Evolutionary conservation across 2,113 vertebrate genomes (phyloP).

Genomic region (Hippocampus guttulatus): DNA sequence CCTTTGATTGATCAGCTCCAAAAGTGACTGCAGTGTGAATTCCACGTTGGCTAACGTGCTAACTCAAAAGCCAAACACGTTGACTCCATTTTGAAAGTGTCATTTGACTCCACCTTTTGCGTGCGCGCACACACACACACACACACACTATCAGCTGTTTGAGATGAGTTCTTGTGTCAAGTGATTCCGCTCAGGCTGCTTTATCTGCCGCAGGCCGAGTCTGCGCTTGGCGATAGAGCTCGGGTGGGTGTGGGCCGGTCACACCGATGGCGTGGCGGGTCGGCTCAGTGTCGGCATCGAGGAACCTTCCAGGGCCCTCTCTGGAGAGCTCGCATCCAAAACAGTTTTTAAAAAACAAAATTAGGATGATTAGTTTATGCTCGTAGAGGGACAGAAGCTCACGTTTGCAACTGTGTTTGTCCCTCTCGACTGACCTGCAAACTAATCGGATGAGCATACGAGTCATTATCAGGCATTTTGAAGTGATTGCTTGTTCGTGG

Average conservation of each 20-base stretch:
- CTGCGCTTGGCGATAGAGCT: slow-evolving; percentile 47
- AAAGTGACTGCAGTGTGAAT: not conserved
- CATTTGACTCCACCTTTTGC: not conserved
- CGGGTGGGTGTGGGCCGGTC: slow-evolving; percentile 39
- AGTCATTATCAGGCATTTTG: not conserved
- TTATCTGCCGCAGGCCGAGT: slow-evolving; percentile 48
- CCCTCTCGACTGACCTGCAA: not conserved
- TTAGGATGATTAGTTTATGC: not conserved
- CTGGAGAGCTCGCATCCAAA: not conserved
- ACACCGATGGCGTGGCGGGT: slow-evolving; percentile 11
- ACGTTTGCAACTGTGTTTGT: not conserved
- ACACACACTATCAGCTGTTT: slow-evolving; percentile 18
- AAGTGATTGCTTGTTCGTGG: no score
- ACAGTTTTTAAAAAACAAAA: not conserved
- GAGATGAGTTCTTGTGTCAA: slow-evolving; percentile 9
- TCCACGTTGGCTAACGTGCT: not conserved
- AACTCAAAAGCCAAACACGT: not conserved
- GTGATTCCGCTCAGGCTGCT: not conserved
- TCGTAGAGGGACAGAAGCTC: not conserved
- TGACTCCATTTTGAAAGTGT: not conserved
- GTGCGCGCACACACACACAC: not conserved
- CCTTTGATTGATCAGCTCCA: not conserved
- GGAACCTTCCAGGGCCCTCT: not conserved
- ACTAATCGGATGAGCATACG: not conserved
- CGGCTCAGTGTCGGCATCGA: not conserved